phyloP scores from a whole-genome alignment of 1,140 invertebrate genomes.

The Scaptomyza montana region DNA sequence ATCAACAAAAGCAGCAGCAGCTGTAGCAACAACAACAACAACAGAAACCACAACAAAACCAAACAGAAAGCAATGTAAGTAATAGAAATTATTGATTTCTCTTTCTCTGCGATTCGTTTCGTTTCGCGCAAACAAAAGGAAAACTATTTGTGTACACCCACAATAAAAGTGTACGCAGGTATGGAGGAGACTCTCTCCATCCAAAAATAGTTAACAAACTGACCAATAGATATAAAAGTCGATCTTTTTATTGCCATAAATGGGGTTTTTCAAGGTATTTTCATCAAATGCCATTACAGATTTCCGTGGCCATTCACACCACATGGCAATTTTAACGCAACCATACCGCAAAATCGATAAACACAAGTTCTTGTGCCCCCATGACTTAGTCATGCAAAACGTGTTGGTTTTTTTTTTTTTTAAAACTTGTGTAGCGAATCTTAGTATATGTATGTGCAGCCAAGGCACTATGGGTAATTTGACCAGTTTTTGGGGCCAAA shows the following conservation, averaged over 20 bases:
- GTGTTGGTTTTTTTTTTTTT: neutral
- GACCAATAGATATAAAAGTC: neutral
- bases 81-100: conserved; percentile 72
- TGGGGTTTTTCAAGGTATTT: conserved; percentile 13
- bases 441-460: neutral
- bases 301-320: conserved; percentile 35
- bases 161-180: neutral
- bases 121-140: conserved; percentile 27
- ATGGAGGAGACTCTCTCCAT: neutral
- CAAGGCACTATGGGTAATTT: too few species aligned
- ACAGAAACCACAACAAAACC: conserved; percentile 36
- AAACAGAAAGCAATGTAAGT: conserved; percentile 70
- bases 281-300: neutral
- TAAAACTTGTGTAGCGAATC: neutral
- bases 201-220: neutral
- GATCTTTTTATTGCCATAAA: conserved; percentile 14
- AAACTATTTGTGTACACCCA: conserved; percentile 12
- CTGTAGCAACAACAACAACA: conserved; percentile 22
- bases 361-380: conserved; percentile 44
- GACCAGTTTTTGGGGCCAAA: too few species aligned
- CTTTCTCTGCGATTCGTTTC: conserved; percentile 22
- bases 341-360: conserved; percentile 75
- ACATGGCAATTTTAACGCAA: conserved; percentile 56
- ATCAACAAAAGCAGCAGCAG: conserved; percentile 33
- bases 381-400: conserved; percentile 54